Percentiles rank a stretch among this genome's conserved stretches.
Evolutionary conservation across 2,113 vertebrate genomes (phyloP).

Genomic region (Myotis brandtii): DNA sequence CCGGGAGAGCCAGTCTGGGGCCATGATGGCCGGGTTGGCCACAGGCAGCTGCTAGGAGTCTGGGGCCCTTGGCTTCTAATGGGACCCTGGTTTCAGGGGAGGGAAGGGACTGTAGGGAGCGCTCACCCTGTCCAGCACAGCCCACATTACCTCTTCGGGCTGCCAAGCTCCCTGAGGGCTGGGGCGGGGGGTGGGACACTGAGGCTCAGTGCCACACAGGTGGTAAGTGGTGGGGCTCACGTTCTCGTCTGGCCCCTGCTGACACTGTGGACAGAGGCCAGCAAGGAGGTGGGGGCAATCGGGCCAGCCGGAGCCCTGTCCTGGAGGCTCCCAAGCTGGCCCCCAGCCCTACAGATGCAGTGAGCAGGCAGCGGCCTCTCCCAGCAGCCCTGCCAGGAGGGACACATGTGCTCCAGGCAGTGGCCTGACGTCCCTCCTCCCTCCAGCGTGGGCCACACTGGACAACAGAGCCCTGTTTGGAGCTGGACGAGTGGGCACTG

Average conservation of each 20-base stretch:
- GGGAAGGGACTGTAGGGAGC: not conserved
- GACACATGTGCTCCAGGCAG: not conserved
- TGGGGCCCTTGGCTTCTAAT: not conserved
- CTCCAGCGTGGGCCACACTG: not conserved
- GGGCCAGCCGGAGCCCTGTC: not conserved
- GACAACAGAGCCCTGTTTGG: constrained; percentile 44
- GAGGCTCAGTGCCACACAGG: accelerated
- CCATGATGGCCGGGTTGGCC: not conserved
- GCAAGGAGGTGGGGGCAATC: accelerated
- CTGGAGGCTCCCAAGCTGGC: not conserved
- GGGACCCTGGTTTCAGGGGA: not conserved
- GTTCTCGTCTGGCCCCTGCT: accelerated
- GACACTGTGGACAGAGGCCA: not conserved
- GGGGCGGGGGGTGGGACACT: accelerated
- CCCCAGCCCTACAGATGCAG: not conserved
- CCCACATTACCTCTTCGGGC: not conserved
- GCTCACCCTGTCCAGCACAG: no score
- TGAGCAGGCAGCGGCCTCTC: not conserved
- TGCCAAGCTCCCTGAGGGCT: not conserved
- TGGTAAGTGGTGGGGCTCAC: not conserved
- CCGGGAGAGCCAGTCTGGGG: not conserved
- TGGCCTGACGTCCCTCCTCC: not conserved
- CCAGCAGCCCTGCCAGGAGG: not conserved
- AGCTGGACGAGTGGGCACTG: not conserved
- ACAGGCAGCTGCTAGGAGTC: not conserved